Percentiles rank a stretch among this genome's conserved stretches.
These are phyloP conservation scores for Sesamia inferens DNA, from an alignment of 2,888 invertebrate species.

Conservation along the genomic window DNA sequence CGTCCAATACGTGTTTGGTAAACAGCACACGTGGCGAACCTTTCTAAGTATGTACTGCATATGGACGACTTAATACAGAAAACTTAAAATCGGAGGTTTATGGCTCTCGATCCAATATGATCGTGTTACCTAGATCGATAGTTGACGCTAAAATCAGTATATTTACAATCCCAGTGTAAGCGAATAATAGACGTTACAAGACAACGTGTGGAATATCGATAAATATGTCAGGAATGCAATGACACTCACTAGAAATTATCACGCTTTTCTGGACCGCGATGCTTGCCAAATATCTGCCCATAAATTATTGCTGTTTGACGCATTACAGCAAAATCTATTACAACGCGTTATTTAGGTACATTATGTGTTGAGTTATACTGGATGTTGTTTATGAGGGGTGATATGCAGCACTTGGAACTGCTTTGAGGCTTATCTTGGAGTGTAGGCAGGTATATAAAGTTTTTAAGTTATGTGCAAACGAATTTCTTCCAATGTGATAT, in stretches of 20 bases:
- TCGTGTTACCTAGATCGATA: neutral
- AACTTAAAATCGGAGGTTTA: neutral
- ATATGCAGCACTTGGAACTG: conserved; percentile 33
- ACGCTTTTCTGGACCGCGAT: conserved; percentile 79
- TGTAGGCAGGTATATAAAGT: conserved; percentile 10
- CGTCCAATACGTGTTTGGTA: neutral
- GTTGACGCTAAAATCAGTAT: neutral
- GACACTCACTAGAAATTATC: conserved; percentile 80
- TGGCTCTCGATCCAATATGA: neutral
- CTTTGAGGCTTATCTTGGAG: neutral
- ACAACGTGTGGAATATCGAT: conserved; percentile 23
- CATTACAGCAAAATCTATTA: conserved; percentile 87
- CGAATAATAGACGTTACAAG: conserved; percentile 7
- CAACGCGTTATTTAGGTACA: conserved; percentile 71
- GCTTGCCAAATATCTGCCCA: conserved; percentile 86
- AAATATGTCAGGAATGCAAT: conserved; percentile 62
- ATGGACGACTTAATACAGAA: too few species aligned
- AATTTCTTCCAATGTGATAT: conserved; percentile 19
- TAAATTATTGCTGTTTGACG: conserved; percentile 86
- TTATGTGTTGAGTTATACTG: conserved; percentile 66
- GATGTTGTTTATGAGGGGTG: conserved; percentile 60
- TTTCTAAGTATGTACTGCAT: neutral
- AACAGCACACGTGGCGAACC: neutral
- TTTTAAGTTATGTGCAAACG: neutral
- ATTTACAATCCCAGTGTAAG: neutral